Base-by-base conservation (phyloP, 2,797 vertebrate genomes). In the Mus minutoides region DNA sequence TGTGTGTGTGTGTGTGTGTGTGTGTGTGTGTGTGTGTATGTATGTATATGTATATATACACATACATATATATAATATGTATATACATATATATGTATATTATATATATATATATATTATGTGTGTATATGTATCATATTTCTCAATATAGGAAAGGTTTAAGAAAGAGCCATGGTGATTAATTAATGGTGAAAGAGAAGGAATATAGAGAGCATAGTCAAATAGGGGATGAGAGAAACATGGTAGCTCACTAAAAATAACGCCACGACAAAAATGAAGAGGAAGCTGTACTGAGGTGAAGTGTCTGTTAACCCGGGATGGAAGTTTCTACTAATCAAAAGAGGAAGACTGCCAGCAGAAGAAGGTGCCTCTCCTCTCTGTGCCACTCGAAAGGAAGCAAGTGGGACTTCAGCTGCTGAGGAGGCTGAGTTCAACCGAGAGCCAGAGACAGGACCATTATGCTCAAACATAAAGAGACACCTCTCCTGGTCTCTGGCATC, bases 231-330 rank as follows among this genome's bases (percentile, higher is more conserved):
- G 83, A 67, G 64, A 87, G 73, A 94, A 92, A 95, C 86, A 54
- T 43, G 58, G 54, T 40, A 89, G 95, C 37, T 91, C 82, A 75
- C 94, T 96, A 94, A 97, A 97, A 97, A 97, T 96, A 97, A 93
- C 56, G 78, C 88, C 78, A 77, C 92, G 86, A 67, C 94, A 95
- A 58, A 97, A 90, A 91, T 69, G 40, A 73, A 95, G 92, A 96
- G 90, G 92, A 97, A 92, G 79, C 82, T 26, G 73, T 37, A 11
- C 7, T 24, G 91, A 92, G 40, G 85, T 71, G 87, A 95, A 92
- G 90, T 40, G 83, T 31, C 0, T 34, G 9, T 49, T n/a, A 64
- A 14, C 76, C 94, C 13, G 17, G 75, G 94, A 94, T 92, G 94
- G 92, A 96, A 96, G 95, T 95, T 97, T 96, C 96, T 94, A 94